Evolutionary conservation across 2,888 invertebrate species (phyloP).

Genomic region (Phytoseiulus persimilis): DNA sequence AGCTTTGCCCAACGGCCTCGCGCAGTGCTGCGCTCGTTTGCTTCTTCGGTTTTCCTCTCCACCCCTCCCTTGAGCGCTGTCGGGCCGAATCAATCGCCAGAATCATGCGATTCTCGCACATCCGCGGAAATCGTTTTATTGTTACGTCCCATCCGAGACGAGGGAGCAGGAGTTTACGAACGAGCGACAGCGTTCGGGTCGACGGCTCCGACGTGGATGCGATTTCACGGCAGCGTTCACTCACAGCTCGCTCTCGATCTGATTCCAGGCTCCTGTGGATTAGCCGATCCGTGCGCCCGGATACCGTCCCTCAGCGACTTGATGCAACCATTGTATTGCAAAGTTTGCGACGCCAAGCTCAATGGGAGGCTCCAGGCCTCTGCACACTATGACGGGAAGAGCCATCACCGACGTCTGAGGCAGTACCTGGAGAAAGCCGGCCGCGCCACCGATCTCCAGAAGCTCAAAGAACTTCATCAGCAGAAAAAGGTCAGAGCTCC

Average conservation of each 20-base stretch:
- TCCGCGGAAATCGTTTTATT: neutral
- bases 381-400: constrained; percentile 56
- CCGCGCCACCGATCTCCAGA: constrained; percentile 30
- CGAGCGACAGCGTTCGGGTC: neutral
- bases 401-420: constrained; percentile 55
- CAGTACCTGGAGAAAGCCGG: constrained; percentile 53
- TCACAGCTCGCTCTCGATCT: neutral
- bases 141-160: neutral
- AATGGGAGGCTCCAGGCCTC: constrained; percentile 50
- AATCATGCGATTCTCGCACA: neutral
- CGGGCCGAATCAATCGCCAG: neutral
- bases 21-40: neutral
- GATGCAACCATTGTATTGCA: constrained; percentile 52
- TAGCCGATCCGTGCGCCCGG: constrained; percentile 17
- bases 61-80: neutral
- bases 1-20: no score
- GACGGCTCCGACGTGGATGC: no score
- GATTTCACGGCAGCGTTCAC: no score
- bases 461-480: constrained; percentile 14
- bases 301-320: constrained; percentile 37
- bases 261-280: constrained; percentile 6
- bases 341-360: constrained; percentile 52
- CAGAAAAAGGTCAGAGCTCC: constrained; percentile 23
- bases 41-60: neutral
- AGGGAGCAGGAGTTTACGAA: neutral